These are phyloP conservation scores for Butastur rufipennis DNA, from an alignment of 2,113 vertebrate species.

Conservation along the genomic window DNA sequence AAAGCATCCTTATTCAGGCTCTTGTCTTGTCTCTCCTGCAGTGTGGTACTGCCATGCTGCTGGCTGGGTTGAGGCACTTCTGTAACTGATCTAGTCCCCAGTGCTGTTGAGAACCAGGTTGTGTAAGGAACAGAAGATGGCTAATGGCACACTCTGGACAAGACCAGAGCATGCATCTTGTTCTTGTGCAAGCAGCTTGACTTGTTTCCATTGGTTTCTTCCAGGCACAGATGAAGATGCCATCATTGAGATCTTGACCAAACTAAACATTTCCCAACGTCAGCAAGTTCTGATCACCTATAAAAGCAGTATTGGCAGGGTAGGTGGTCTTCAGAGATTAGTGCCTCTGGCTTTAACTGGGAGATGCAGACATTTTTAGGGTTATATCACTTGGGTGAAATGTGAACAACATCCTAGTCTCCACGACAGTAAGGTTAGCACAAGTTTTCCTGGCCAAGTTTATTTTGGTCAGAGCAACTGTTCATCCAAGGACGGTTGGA, in stretches of 20 bases:
- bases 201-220: background rate
- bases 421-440: background rate
- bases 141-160: background rate
- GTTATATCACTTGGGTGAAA: background rate
- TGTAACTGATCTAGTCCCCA: background rate
- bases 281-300: conserved; percentile 88
- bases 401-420: background rate
- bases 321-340: conserved; percentile 45
- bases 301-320: conserved; percentile 88
- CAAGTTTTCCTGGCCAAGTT: background rate
- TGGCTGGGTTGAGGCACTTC: background rate
- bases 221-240: conserved; percentile 88
- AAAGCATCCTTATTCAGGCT: background rate
- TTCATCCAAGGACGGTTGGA: background rate
- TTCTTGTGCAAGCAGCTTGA: background rate
- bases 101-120: background rate
- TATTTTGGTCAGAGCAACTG: background rate
- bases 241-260: conserved; percentile 77
- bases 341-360: background rate
- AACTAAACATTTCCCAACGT: conserved; percentile 83
- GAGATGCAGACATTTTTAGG: background rate
- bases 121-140: background rate
- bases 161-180: background rate
- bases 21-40: background rate
- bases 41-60: background rate